phyloP scores from a whole-genome alignment of 2,797 vertebrate species.

The Sebastolobus alascanus region DNA sequence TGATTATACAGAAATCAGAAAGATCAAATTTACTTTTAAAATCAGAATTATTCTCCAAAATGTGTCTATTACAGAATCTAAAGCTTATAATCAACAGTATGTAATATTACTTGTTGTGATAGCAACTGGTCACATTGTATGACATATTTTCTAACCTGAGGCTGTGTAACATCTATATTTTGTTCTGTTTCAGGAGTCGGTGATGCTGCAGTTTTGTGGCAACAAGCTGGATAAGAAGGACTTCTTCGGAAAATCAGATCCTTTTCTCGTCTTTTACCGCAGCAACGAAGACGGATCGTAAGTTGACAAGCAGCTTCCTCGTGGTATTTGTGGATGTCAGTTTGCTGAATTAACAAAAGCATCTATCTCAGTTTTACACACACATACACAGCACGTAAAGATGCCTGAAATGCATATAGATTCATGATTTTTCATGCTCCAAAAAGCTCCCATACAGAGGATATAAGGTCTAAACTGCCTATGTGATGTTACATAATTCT shows the following conservation, averaged over 20 bases:
- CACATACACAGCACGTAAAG: constrained; percentile 6
- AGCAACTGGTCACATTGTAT: background rate
- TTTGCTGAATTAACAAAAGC: constrained; percentile 11
- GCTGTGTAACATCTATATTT: background rate
- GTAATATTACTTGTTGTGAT: background rate
- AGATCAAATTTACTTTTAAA: background rate
- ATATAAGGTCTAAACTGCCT: constrained; percentile 42
- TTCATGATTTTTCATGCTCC: constrained; percentile 60
- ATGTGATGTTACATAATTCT: constrained; percentile 62
- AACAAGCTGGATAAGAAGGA: constrained; percentile 97
- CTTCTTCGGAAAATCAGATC: constrained; percentile 96
- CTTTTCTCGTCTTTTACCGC: constrained; percentile 93
- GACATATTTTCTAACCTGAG: background rate
- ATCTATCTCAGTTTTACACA: constrained; percentile 8
- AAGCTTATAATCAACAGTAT: background rate
- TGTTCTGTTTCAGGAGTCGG: constrained; percentile 86
- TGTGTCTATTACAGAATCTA: background rate
- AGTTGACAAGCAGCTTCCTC: constrained; percentile 60
- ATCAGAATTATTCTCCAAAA: background rate
- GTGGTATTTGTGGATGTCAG: background rate
- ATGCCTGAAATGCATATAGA: constrained; percentile 36
- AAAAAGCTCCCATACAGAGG: constrained; percentile 51
- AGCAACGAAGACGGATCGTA: constrained; percentile 96
- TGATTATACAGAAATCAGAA: background rate
- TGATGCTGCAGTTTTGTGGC: constrained; percentile 94